phyloP scores from a whole-genome alignment of 2,113 vertebrate species.

The Craseonycteris thonglongyai region DNA sequence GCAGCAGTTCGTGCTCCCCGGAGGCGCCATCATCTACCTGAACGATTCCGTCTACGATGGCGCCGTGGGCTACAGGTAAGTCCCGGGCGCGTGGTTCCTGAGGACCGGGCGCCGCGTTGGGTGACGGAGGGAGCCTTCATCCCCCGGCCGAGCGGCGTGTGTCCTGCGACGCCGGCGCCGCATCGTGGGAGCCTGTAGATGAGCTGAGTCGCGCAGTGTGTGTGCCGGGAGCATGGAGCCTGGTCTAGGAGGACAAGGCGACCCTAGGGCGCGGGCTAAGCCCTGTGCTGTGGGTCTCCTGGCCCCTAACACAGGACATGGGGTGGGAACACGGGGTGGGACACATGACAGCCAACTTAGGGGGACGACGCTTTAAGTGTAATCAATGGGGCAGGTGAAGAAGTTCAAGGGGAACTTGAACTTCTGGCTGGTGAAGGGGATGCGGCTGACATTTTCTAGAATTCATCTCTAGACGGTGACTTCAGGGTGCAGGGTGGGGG shows the following conservation, averaged over 20 bases:
- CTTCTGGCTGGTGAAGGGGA: too few species aligned
- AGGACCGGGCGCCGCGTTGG: too few species aligned
- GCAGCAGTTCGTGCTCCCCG: slow-evolving; percentile 88
- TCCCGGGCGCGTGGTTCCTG: too few species aligned
- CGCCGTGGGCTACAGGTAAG: slow-evolving; percentile 87
- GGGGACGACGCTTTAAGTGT: not conserved
- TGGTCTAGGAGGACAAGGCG: not conserved
- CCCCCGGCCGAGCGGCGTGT: too few species aligned
- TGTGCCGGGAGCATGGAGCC: not conserved
- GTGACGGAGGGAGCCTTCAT: too few species aligned
- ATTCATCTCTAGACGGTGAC: not conserved
- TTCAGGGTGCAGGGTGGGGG: not conserved
- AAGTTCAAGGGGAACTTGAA: too few species aligned
- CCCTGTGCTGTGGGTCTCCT: not conserved
- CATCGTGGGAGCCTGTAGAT: not conserved
- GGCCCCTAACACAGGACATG: not conserved
- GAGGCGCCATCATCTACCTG: slow-evolving; percentile 87
- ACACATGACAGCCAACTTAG: too few species aligned
- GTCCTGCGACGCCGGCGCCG: not conserved
- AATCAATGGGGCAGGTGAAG: not conserved
- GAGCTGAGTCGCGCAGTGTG: not conserved
- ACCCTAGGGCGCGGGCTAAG: not conserved
- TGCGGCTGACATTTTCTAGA: too few species aligned
- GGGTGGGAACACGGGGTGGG: too few species aligned
- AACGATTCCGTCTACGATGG: slow-evolving; percentile 97